Conservation (phyloP, 2,113 vertebrate species). For the Nesogale talazaci region DNA sequence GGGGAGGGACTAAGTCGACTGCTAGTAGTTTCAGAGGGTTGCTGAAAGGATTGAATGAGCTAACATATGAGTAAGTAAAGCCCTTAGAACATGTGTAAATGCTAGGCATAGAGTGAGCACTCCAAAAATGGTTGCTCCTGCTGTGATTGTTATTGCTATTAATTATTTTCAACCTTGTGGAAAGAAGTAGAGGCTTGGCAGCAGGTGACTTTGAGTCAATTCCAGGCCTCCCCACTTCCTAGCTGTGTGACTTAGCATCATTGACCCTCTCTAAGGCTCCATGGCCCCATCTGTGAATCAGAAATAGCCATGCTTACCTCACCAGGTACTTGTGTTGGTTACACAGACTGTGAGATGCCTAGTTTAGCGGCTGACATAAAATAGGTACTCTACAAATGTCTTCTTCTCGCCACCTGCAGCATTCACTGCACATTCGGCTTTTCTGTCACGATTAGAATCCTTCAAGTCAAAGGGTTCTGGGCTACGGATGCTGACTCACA, state of each 20-base stretch:
- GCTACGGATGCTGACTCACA: background rate
- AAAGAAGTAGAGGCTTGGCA: background rate
- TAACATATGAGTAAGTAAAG: background rate
- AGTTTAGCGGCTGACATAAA: constrained; percentile 50
- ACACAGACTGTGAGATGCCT: constrained; percentile 74
- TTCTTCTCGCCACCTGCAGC: constrained; percentile 51
- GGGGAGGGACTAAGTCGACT: no score
- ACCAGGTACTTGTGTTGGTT: constrained; percentile 38
- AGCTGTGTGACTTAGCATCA: constrained; percentile 51
- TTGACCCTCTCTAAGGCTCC: constrained; percentile 43
- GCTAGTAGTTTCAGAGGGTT: background rate
- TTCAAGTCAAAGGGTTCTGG: background rate
- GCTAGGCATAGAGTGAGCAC: background rate
- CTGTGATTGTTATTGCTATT: background rate
- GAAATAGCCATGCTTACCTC: constrained; percentile 58
- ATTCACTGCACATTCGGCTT: constrained; percentile 48
- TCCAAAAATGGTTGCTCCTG: background rate
- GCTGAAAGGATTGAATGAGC: background rate
- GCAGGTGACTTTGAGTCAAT: constrained; percentile 24
- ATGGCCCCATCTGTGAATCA: constrained; percentile 51
- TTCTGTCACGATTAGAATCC: constrained; percentile 41
- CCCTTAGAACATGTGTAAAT: background rate
- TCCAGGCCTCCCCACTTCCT: background rate
- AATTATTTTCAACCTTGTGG: constrained; percentile 16
- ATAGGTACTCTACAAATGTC: constrained; percentile 69